Evolutionary conservation across 1,140 invertebrate genomes (phyloP).

Genomic region (Triops cancriformis): DNA sequence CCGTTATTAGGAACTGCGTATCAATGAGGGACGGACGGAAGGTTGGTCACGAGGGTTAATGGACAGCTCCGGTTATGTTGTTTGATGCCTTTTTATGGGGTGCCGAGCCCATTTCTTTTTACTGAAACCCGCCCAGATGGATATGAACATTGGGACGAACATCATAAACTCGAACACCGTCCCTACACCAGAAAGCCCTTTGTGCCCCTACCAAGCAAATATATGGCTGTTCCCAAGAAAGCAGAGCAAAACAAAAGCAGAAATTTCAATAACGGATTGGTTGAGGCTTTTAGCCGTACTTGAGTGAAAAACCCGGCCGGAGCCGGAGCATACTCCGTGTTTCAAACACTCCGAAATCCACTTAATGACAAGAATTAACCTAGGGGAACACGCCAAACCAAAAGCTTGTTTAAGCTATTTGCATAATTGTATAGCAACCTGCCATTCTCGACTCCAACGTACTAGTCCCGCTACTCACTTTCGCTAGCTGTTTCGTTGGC

Average conservation of each 20-base stretch:
- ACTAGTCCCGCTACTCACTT: background rate
- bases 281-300: too few species aligned
- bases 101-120: background rate
- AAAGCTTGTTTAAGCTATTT: background rate
- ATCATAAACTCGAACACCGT: background rate
- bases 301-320: too few species aligned
- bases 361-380: constrained; percentile 3
- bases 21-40: background rate
- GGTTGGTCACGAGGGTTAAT: constrained; percentile 6
- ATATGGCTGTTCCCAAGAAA: too few species aligned
- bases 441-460: background rate
- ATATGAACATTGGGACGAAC: background rate
- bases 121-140: background rate
- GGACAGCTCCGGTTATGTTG: background rate
- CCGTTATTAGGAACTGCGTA: background rate
- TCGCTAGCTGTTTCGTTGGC: background rate
- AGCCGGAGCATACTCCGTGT: background rate
- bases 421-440: constrained; percentile 10
- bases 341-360: background rate
- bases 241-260: too few species aligned
- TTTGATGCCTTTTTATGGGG: background rate
- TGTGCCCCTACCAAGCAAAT: too few species aligned
- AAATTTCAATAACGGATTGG: too few species aligned
- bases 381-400: background rate
- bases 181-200: too few species aligned